A percentile compares a stretch with the other conserved stretches of the same genome.
These are phyloP conservation scores for Lates japonicus DNA, from an alignment of 2,797 vertebrate genomes.

Conservation along the genomic window DNA sequence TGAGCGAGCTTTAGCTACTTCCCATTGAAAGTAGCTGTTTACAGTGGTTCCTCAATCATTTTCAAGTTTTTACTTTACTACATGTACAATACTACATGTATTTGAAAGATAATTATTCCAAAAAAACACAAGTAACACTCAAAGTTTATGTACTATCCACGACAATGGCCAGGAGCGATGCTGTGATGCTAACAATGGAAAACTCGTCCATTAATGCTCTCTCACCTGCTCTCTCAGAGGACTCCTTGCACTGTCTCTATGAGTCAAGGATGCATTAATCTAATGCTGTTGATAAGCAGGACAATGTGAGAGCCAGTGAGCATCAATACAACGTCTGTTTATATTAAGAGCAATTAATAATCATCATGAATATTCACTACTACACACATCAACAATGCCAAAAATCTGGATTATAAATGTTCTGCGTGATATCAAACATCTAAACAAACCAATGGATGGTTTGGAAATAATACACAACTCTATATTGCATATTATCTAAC, in stretches of 20 bases:
- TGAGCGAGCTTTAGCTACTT: too few species aligned
- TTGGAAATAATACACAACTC: not conserved
- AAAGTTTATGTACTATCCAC: not conserved
- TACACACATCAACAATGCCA: not conserved
- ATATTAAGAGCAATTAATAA: slow-evolving; percentile 65
- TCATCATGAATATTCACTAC: slow-evolving; percentile 10
- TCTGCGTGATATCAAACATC: not conserved
- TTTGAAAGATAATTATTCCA: not conserved
- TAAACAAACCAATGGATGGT: not conserved
- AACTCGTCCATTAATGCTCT: slow-evolving; percentile 36
- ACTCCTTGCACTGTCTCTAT: slow-evolving; percentile 39
- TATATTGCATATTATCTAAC: not conserved
- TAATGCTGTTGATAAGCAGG: slow-evolving; percentile 49
- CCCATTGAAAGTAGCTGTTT: too few species aligned
- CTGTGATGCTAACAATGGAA: slow-evolving; percentile 27
- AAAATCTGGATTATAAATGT: not conserved
- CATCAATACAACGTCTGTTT: slow-evolving; percentile 66
- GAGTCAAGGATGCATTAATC: slow-evolving; percentile 64
- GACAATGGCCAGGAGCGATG: not conserved
- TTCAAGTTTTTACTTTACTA: not conserved
- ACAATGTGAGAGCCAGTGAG: slow-evolving; percentile 42
- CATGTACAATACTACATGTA: too few species aligned
- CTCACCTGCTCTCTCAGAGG: slow-evolving; percentile 46
- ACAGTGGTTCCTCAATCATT: too few species aligned
- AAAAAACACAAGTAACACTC: slow-evolving; percentile 1